Conservation (phyloP, 2,113 vertebrate species). For the Otocyon megalotis region DNA sequence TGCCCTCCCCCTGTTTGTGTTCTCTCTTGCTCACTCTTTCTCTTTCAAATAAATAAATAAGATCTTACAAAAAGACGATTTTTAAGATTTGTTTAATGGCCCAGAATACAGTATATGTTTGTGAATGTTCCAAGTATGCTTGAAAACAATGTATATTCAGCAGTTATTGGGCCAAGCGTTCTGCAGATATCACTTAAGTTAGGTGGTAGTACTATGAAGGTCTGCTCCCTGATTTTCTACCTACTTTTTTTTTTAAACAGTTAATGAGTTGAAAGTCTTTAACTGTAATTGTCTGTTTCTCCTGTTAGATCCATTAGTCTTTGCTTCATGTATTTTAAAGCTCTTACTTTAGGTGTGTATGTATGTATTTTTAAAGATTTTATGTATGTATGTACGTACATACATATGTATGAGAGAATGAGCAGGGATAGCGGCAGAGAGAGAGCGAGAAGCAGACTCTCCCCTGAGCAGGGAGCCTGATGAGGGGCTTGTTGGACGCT, state of each 20-base stretch:
- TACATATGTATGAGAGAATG: too few relatives aligned
- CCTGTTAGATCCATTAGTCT: not conserved
- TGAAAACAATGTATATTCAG: not conserved
- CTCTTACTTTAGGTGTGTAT: not conserved
- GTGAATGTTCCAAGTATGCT: not conserved
- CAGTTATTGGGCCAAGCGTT: not conserved
- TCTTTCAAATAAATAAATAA: not conserved
- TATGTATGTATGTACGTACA: too few relatives aligned
- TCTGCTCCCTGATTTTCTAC: not conserved
- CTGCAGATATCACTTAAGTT: not conserved
- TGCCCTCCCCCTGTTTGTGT: not conserved
- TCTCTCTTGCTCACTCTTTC: not conserved
- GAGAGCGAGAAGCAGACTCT: too few relatives aligned
- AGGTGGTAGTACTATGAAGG: not conserved
- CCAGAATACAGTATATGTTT: not conserved
- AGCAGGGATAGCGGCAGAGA: too few relatives aligned
- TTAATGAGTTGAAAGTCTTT: not conserved
- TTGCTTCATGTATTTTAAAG: not conserved
- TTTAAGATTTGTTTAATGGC: not conserved
- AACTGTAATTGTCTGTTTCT: not conserved
- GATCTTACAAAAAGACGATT: not conserved
- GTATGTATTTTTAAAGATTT: too few relatives aligned
- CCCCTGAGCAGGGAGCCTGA: too few relatives aligned
- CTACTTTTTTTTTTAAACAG: not conserved
- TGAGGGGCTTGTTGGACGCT: too few relatives aligned